Conservation (phyloP, 37 sponge, comb jelly and placozoan genomes). For the Lycopodina hypogea region DNA sequence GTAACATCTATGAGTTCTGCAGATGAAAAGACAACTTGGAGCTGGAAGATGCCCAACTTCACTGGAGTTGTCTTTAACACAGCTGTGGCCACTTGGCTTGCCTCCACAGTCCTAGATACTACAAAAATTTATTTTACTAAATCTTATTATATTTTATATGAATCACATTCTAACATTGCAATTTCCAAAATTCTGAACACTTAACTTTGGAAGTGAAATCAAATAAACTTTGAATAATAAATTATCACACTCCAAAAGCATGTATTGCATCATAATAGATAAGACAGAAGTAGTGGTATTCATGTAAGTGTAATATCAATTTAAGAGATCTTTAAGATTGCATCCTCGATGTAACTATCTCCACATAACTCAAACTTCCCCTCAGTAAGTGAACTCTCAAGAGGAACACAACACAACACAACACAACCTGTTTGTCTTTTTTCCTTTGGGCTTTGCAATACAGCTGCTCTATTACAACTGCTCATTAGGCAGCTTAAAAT, state of each 20-base stretch:
- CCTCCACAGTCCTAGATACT: conserved; percentile 14
- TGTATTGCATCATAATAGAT: too few relatives aligned
- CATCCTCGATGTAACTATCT: conserved; percentile 3
- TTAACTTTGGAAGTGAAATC: too few relatives aligned
- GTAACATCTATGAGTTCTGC: conserved; percentile 23
- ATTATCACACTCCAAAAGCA: too few relatives aligned
- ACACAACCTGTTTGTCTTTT: too few relatives aligned
- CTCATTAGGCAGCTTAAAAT: too few relatives aligned
- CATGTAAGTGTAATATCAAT: too few relatives aligned
- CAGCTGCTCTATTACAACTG: too few relatives aligned
- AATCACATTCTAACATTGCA: neutral
- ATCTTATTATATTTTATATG: neutral
- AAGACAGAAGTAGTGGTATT: too few relatives aligned
- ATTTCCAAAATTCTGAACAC: neutral
- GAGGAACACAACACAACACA: too few relatives aligned
- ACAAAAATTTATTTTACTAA: neutral
- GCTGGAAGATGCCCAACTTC: neutral
- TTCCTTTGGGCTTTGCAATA: too few relatives aligned
- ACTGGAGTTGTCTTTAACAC: conserved; percentile 34
- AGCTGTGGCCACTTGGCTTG: conserved; percentile 13
- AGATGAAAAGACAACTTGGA: conserved; percentile 32
- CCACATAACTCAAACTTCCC: conserved; percentile 19
- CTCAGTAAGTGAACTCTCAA: conserved; percentile 21
- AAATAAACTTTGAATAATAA: too few relatives aligned
- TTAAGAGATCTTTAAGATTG: neutral